Conservation (phyloP, 2,888 invertebrate species). For the Lypha dubia region DNA sequence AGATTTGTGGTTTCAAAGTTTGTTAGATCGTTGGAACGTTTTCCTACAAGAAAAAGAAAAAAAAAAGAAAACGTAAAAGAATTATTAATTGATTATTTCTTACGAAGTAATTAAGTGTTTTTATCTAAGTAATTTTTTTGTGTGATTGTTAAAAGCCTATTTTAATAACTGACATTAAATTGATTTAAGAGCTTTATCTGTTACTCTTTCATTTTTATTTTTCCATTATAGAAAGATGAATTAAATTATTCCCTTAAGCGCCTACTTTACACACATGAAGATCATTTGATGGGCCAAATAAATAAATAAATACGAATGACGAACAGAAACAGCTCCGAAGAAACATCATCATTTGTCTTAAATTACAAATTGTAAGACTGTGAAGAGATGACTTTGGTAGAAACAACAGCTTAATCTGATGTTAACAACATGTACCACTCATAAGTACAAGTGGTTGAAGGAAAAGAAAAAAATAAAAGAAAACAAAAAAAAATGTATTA, state of each 20-base stretch:
- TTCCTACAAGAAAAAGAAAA: conserved; percentile 75
- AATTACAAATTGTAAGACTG: conserved; percentile 58
- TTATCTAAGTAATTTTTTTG: conserved; percentile 7
- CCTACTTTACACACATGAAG: conserved; percentile 49
- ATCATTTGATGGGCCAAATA: conserved; percentile 21
- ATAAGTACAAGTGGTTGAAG: conserved; percentile 22
- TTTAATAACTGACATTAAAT: conserved; percentile 69
- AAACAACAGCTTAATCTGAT: conserved; percentile 72
- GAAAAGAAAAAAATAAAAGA: too few relatives aligned
- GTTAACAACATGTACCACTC: conserved; percentile 65
- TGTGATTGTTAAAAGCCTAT: conserved; percentile 46
- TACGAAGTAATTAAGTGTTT: conserved; percentile 47
- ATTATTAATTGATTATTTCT: conserved; percentile 62
- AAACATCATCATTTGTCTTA: conserved; percentile 72
- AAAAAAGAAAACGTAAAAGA: not conserved
- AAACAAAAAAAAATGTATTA: conserved; percentile 35
- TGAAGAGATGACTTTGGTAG: conserved; percentile 29
- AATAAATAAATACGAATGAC: conserved; percentile 12
- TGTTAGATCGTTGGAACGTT: conserved; percentile 80
- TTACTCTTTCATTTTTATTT: not conserved
- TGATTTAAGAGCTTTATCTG: conserved; percentile 59
- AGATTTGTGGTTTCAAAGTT: conserved; percentile 81
- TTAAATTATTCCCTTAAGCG: conserved; percentile 64
- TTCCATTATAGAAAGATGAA: conserved; percentile 35
- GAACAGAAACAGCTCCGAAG: conserved; percentile 58